Conservation (phyloP, 2,888 invertebrate genomes). For the Emmelina monodactyla region DNA sequence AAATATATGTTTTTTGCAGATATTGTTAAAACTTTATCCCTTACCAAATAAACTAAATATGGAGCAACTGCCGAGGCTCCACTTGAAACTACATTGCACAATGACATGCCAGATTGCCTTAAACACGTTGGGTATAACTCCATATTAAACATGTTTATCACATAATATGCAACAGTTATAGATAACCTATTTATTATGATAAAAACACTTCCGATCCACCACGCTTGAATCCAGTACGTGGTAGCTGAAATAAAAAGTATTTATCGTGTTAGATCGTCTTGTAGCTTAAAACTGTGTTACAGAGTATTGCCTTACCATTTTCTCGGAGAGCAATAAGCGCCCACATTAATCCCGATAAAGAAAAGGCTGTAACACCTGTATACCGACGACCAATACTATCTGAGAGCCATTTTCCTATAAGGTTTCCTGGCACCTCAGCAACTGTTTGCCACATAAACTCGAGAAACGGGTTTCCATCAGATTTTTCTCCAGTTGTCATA, state of each 20-base stretch:
- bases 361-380: slow-evolving; percentile 24
- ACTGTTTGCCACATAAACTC: slow-evolving; percentile 70
- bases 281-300: neutral
- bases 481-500: slow-evolving; percentile 53
- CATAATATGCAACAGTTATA: slow-evolving; percentile 64
- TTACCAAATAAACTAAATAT: slow-evolving; percentile 67
- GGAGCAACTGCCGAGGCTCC: slow-evolving; percentile 65
- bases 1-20: too few relatives aligned
- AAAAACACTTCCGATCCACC: slow-evolving; percentile 35
- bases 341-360: slow-evolving; percentile 26
- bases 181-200: slow-evolving; percentile 56
- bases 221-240: slow-evolving; percentile 20
- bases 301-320: slow-evolving; percentile 18
- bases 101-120: slow-evolving; percentile 69
- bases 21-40: too few relatives aligned
- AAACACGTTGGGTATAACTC: slow-evolving; percentile 74
- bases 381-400: slow-evolving; percentile 33
- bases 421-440: slow-evolving; percentile 70
- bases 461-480: slow-evolving; percentile 70
- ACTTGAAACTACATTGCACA: slow-evolving; percentile 65
- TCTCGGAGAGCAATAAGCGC: slow-evolving; percentile 21
- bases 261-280: neutral
- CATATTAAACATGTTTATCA: slow-evolving; percentile 67
- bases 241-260: neutral
- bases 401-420: slow-evolving; percentile 59